Conservation (phyloP, 2,113 vertebrate species). For the Pimephales promelas region DNA sequence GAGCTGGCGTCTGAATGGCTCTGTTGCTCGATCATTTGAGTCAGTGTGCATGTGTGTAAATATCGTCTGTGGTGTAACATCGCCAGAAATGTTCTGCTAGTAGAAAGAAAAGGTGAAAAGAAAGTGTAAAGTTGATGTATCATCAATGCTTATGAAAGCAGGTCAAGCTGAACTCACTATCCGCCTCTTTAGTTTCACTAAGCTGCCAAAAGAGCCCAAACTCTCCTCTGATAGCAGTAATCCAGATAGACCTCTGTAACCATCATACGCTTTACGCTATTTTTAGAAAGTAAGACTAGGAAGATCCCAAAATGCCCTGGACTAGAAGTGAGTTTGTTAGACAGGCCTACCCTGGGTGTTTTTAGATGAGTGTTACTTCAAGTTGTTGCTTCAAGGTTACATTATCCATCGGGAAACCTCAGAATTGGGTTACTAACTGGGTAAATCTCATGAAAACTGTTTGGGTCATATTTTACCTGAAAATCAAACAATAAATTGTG, state of each 20-base stretch:
- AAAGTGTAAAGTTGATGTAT: background rate
- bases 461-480: conserved; percentile 3
- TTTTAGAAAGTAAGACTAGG: conserved; percentile 18
- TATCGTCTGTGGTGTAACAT: background rate
- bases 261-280: background rate
- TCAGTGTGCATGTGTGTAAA: background rate
- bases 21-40: background rate
- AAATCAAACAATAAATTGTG: background rate
- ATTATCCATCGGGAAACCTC: background rate
- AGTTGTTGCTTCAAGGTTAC: conserved; percentile 15
- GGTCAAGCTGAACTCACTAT: conserved; percentile 13
- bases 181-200: background rate
- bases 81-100: background rate
- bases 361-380: background rate
- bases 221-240: background rate
- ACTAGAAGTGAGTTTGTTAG: conserved; percentile 3
- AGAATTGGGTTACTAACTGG: background rate
- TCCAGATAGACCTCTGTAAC: background rate
- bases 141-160: background rate
- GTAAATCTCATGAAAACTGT: background rate
- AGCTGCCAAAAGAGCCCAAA: conserved; percentile 3
- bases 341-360: background rate
- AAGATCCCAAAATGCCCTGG: background rate
- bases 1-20: background rate
- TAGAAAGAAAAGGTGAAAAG: background rate